Percentiles rank a stretch among this genome's conserved stretches.
Evolutionary conservation across 2,888 invertebrate species (phyloP).

Genomic region (Chirona hameri): DNA sequence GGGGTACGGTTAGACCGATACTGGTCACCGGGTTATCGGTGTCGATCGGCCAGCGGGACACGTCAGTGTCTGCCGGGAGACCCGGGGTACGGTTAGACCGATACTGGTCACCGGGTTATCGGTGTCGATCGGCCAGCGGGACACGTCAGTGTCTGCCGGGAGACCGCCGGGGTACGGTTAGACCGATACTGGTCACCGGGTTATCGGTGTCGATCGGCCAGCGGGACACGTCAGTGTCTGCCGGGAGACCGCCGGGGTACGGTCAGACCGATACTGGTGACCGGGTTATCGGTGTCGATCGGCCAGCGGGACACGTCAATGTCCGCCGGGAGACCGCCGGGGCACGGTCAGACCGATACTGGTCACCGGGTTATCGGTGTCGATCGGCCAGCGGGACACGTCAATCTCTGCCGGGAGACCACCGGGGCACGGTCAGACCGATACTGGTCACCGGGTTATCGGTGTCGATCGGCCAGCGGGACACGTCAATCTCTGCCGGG

Average conservation of each 20-base stretch:
- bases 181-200: not conserved
- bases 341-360: not conserved
- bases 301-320: constrained; percentile 27
- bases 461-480: constrained; percentile 13
- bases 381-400: constrained; percentile 24
- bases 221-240: constrained; percentile 9
- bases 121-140: constrained; percentile 13
- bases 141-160: constrained; percentile 5
- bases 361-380: not conserved
- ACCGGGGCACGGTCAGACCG: not conserved
- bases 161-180: not conserved
- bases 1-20: not conserved
- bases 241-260: not conserved
- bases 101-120: not conserved
- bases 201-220: constrained; percentile 13
- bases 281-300: not conserved
- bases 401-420: constrained; percentile 4
- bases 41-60: constrained; percentile 23
- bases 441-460: not conserved
- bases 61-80: not conserved
- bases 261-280: not conserved
- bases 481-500: constrained; percentile 10
- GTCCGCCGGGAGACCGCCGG: not conserved
- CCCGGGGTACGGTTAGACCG: not conserved
- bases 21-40: not conserved